phyloP scores from a whole-genome alignment of 2,797 vertebrate species.

The Micrastur ruficollis region DNA sequence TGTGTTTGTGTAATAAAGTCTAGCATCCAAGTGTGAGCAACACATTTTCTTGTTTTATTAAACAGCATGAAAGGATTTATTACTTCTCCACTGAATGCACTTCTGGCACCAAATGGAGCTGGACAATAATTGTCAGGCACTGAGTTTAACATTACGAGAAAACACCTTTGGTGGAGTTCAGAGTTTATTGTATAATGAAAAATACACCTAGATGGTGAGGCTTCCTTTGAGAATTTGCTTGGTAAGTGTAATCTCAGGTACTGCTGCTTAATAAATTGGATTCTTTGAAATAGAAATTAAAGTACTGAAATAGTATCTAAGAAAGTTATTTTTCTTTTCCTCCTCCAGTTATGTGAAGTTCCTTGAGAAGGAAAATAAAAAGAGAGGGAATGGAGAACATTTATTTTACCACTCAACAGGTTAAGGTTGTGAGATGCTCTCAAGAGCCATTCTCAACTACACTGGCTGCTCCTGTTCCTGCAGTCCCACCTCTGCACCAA shows the following conservation, averaged over 20 bases:
- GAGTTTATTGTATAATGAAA: constrained; percentile 52
- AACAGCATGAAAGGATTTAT: constrained; percentile 59
- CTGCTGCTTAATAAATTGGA: constrained; percentile 59
- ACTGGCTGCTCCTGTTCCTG: neutral
- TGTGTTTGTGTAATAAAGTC: constrained; percentile 50
- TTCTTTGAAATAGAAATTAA: constrained; percentile 47
- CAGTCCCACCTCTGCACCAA: neutral
- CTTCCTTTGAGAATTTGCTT: constrained; percentile 54
- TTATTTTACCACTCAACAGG: neutral
- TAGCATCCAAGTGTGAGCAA: constrained; percentile 62
- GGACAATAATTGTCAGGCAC: constrained; percentile 21
- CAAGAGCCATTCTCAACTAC: neutral
- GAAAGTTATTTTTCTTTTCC: neutral
- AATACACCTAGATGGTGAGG: constrained; percentile 53
- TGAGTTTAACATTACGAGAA: constrained; percentile 2
- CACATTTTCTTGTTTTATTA: constrained; percentile 61
- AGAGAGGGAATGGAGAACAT: neutral
- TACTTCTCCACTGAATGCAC: constrained; percentile 8
- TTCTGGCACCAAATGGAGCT: constrained; percentile 21
- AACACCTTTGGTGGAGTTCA: constrained; percentile 59
- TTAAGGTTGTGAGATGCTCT: neutral
- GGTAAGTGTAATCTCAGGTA: constrained; percentile 38
- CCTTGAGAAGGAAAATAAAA: constrained; percentile 15
- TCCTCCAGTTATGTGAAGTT: neutral
- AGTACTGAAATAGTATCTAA: constrained; percentile 14